These are phyloP conservation scores for Otis tarda DNA, from an alignment of 2,113 vertebrate genomes.

Conservation along the genomic window DNA sequence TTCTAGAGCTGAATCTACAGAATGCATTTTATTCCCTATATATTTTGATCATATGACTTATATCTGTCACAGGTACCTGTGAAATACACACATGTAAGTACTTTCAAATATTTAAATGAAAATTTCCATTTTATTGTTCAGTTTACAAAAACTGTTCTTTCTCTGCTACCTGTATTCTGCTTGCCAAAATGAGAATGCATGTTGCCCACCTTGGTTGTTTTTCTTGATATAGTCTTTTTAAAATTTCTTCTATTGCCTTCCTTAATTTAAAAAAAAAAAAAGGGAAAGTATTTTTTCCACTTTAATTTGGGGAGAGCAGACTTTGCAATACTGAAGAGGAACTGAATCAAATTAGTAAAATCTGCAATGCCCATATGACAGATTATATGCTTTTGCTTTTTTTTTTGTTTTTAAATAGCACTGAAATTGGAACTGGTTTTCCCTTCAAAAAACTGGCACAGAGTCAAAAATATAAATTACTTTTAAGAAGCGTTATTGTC, in stretches of 20 bases:
- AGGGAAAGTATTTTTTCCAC: background rate
- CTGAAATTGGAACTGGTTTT: background rate
- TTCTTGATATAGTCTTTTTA: fast-evolving
- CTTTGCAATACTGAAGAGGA: background rate
- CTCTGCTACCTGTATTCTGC: background rate
- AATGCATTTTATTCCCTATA: background rate
- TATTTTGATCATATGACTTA: background rate
- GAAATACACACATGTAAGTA: background rate
- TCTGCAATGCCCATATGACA: background rate
- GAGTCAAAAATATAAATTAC: background rate
- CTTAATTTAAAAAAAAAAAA: background rate
- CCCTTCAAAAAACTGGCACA: background rate
- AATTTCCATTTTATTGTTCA: background rate
- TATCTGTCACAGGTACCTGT: background rate
- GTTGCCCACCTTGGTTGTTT: background rate
- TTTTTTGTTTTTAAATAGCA: background rate
- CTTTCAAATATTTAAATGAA: background rate
- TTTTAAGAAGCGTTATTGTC: background rate
- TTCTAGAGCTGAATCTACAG: background rate
- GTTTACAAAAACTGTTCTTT: background rate
- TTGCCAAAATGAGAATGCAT: background rate
- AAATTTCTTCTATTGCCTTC: background rate
- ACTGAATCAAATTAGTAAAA: background rate
- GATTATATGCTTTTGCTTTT: background rate
- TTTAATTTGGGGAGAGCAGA: background rate